Conservation (phyloP, 2,888 invertebrate genomes). For the Chrysolina haemoptera region DNA sequence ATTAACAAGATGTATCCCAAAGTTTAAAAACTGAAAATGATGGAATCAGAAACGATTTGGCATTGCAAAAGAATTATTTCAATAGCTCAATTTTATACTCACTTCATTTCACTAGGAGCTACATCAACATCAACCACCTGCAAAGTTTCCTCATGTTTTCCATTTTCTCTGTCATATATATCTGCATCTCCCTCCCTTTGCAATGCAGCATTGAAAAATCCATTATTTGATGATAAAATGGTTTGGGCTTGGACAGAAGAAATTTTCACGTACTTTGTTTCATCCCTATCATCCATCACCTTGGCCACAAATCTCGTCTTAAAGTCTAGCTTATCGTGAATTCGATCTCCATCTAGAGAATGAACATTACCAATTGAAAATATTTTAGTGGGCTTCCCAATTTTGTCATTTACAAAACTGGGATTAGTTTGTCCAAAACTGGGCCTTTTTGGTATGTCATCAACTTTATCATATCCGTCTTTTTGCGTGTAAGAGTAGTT, state of each 20-base stretch:
- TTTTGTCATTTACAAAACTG: conserved; percentile 9
- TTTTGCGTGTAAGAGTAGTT: conserved; percentile 37
- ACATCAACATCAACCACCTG: conserved; percentile 55
- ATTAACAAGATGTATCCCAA: no score
- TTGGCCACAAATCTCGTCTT: conserved; percentile 46
- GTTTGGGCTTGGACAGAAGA: conserved; percentile 54
- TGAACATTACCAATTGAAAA: conserved; percentile 48
- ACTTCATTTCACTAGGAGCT: conserved; percentile 54
- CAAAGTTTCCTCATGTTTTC: conserved; percentile 33
- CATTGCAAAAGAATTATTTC: background rate
- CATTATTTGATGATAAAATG: conserved; percentile 39
- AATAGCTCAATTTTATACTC: conserved; percentile 31
- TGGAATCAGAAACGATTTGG: no score
- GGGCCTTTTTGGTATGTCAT: conserved; percentile 44
- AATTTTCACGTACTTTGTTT: conserved; percentile 55
- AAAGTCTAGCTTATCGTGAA: conserved; percentile 58
- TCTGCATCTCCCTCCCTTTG: conserved; percentile 52
- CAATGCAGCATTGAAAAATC: conserved; percentile 44
- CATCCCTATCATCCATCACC: conserved; percentile 34
- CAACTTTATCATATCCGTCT: conserved; percentile 42
- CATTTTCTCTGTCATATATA: conserved; percentile 30
- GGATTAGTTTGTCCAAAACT: conserved; percentile 38
- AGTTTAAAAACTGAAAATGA: no score
- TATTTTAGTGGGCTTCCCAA: conserved; percentile 31
- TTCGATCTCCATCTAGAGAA: conserved; percentile 43